Conservation (phyloP, 2,113 vertebrate genomes). For the Poecile atricapillus region DNA sequence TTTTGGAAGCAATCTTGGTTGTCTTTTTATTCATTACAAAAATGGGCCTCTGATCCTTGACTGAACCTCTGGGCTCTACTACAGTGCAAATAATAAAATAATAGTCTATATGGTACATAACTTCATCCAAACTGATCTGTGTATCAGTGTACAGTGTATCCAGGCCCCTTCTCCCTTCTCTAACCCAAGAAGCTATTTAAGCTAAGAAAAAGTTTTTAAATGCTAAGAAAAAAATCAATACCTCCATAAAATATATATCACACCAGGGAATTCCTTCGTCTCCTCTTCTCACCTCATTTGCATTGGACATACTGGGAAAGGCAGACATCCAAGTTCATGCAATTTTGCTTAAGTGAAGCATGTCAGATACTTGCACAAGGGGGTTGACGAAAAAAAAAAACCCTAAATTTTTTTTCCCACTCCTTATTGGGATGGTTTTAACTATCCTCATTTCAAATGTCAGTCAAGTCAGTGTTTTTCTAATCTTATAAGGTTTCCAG, state of each 20-base stretch:
- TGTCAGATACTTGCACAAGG: neutral
- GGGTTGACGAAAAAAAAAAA: neutral
- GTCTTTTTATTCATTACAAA: neutral
- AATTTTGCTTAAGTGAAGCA: neutral
- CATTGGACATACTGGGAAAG: neutral
- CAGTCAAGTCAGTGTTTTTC: neutral
- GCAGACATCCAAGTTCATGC: neutral
- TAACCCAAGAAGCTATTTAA: neutral
- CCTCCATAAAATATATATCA: neutral
- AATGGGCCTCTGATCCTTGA: neutral
- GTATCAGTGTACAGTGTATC: neutral
- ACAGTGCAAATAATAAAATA: neutral
- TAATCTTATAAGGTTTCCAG: neutral
- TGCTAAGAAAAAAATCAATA: neutral
- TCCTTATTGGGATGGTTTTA: neutral
- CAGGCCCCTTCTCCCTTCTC: neutral
- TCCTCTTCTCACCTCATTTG: constrained; percentile 5
- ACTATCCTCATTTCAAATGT: neutral
- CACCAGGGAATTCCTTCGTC: neutral
- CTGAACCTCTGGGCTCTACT: neutral
- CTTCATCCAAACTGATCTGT: neutral
- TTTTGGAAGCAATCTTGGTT: constrained; percentile 12
- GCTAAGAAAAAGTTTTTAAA: neutral
- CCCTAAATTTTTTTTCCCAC: neutral
- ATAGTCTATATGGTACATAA: neutral